Conservation (phyloP, 2,113 vertebrate genomes). For the Daphoenositta chrysoptera region DNA sequence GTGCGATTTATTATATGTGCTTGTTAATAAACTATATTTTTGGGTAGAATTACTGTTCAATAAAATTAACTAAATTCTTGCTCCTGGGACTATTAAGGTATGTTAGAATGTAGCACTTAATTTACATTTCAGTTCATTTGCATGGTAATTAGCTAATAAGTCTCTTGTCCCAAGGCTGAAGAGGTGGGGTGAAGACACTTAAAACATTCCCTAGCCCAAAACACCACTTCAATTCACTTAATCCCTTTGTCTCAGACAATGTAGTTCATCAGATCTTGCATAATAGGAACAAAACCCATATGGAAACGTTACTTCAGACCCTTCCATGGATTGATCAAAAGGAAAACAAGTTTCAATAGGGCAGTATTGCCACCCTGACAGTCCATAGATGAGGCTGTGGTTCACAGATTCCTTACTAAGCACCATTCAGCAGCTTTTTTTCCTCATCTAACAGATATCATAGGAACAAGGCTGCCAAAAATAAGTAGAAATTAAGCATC, state of each 20-base stretch:
- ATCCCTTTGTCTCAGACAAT: not conserved
- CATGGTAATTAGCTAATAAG: not conserved
- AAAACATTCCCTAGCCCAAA: not conserved
- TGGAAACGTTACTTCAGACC: not conserved
- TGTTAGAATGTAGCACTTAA: not conserved
- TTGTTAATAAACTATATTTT: conserved; percentile 57
- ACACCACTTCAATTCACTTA: not conserved
- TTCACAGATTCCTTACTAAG: not conserved
- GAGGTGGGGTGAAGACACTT: not conserved
- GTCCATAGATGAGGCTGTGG: not conserved
- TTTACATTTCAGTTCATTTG: conserved; percentile 14
- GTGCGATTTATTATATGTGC: conserved; percentile 12
- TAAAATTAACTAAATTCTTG: not conserved
- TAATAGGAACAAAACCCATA: not conserved
- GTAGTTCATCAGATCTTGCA: not conserved
- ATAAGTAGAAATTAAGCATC: conserved; percentile 34
- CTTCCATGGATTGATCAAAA: not conserved
- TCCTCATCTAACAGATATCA: not conserved
- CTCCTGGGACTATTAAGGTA: not conserved
- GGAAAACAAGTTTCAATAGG: not conserved
- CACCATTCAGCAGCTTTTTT: conserved; percentile 1
- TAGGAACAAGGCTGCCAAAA: conserved; percentile 10
- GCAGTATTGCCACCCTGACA: not conserved
- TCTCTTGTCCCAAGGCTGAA: not conserved
- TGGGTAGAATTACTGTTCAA: not conserved